phyloP scores from a whole-genome alignment of 2,888 invertebrate genomes.

The Rutpela maculata region DNA sequence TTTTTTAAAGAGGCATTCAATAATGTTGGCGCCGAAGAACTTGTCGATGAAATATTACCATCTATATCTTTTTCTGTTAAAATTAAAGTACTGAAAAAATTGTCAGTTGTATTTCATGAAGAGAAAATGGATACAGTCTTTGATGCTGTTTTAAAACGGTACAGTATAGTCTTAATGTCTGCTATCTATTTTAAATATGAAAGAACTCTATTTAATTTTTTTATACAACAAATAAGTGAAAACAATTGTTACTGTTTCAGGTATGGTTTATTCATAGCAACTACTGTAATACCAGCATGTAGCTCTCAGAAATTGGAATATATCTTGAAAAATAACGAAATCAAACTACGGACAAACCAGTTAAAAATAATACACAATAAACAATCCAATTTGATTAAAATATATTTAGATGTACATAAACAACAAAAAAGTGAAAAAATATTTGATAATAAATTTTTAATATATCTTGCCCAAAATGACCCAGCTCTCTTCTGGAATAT shows the following conservation, averaged over 20 bases:
- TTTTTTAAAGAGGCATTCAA: slow-evolving; percentile 57
- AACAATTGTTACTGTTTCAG: not conserved
- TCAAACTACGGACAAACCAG: slow-evolving; percentile 15
- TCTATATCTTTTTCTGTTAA: slow-evolving; percentile 55
- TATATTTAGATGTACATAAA: slow-evolving; percentile 15
- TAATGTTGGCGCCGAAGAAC: slow-evolving; percentile 43
- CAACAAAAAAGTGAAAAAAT: not conserved
- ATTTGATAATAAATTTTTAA: slow-evolving; percentile 10
- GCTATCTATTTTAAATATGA: too few relatives aligned
- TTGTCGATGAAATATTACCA: slow-evolving; percentile 56
- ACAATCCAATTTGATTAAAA: slow-evolving; percentile 7
- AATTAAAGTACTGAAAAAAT: slow-evolving; percentile 58
- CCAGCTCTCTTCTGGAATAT: slow-evolving; percentile 16
- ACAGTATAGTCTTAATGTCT: not conserved
- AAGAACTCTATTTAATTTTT: too few relatives aligned
- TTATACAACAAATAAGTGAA: too few relatives aligned
- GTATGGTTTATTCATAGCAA: slow-evolving; percentile 24
- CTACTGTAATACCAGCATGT: slow-evolving; percentile 7
- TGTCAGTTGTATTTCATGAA: slow-evolving; percentile 47
- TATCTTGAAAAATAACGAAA: not conserved
- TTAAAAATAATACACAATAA: slow-evolving; percentile 16
- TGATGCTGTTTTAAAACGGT: slow-evolving; percentile 57
- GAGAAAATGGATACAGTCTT: slow-evolving; percentile 54
- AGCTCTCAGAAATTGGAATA: slow-evolving; percentile 8
- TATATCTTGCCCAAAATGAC: slow-evolving; percentile 17